phyloP scores from a whole-genome alignment of 1,140 invertebrate species.

The Venturia canescens region DNA sequence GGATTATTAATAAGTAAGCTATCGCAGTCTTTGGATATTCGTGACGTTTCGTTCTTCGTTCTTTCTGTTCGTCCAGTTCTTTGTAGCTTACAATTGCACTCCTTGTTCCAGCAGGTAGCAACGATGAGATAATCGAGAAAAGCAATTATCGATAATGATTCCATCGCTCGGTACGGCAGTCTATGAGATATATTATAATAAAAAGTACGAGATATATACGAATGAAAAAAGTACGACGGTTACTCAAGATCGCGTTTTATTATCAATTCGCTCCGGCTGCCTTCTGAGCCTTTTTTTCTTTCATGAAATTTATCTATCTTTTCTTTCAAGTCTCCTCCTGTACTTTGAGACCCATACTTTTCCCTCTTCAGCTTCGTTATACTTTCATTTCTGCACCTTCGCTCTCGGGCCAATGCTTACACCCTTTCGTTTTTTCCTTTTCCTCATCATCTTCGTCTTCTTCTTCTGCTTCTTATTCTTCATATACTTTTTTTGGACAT shows the following conservation, averaged over 20 bases:
- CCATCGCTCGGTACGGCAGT: slow-evolving; percentile 35
- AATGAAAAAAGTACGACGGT: slow-evolving; percentile 52
- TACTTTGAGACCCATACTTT: slow-evolving; percentile 1
- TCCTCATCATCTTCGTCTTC: slow-evolving; percentile 30
- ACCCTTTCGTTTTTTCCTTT: slow-evolving; percentile 18
- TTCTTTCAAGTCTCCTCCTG: slow-evolving; percentile 15
- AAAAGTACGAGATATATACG: slow-evolving; percentile 46
- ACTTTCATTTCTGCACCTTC: slow-evolving; percentile 25
- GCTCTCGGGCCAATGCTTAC: neutral
- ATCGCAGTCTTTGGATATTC: no score
- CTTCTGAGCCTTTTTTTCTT: neutral
- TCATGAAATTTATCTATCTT: slow-evolving; percentile 10
- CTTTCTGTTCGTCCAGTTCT: neutral
- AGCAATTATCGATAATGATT: slow-evolving; percentile 62
- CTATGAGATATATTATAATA: slow-evolving; percentile 37
- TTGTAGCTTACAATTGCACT: slow-evolving; percentile 17
- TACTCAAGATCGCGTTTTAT: slow-evolving; percentile 48
- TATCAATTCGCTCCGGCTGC: neutral
- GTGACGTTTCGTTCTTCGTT: neutral
- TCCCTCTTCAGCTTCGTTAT: slow-evolving; percentile 2
- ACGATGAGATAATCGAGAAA: slow-evolving; percentile 53
- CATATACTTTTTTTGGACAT: slow-evolving; percentile 55
- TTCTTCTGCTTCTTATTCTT: slow-evolving; percentile 25
- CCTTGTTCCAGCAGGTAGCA: slow-evolving; percentile 24
- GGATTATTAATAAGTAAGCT: no score